Percentiles rank a stretch among this genome's conserved stretches.
Conservation (phyloP, 2,797 vertebrate species). For the Pipistrellus pipistrellus region DNA sequence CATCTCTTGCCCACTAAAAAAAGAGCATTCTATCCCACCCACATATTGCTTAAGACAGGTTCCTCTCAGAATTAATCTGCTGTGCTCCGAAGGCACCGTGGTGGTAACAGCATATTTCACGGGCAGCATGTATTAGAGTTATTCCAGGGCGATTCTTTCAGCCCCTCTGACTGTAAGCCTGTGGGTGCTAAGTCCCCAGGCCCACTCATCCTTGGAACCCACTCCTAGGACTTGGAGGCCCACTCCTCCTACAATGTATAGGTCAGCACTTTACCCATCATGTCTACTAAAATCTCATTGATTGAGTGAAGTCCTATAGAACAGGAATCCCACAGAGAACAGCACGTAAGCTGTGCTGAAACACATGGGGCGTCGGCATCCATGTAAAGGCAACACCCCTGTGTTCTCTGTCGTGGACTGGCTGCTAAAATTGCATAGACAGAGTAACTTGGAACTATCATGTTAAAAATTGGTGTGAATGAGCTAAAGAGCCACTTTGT, state of each 20-base stretch:
- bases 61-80: neutral
- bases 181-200: neutral
- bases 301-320: neutral
- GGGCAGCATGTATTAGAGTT: neutral
- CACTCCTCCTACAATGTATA: neutral
- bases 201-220: neutral
- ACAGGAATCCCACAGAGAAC: neutral
- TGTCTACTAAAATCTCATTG: neutral
- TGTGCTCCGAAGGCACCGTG: neutral
- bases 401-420: neutral
- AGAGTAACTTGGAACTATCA: neutral
- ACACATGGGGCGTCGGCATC: neutral
- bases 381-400: neutral
- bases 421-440: neutral
- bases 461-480: neutral
- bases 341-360: neutral
- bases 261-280: neutral
- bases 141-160: constrained; percentile 34
- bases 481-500: neutral
- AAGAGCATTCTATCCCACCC: neutral
- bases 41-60: constrained; percentile 16
- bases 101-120: neutral
- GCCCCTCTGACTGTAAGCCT: neutral
- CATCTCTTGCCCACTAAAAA: constrained; percentile 4
- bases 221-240: neutral